These are phyloP conservation scores for Nyctalus aviator DNA, from an alignment of 2,797 vertebrate species.

Conservation along the genomic window DNA sequence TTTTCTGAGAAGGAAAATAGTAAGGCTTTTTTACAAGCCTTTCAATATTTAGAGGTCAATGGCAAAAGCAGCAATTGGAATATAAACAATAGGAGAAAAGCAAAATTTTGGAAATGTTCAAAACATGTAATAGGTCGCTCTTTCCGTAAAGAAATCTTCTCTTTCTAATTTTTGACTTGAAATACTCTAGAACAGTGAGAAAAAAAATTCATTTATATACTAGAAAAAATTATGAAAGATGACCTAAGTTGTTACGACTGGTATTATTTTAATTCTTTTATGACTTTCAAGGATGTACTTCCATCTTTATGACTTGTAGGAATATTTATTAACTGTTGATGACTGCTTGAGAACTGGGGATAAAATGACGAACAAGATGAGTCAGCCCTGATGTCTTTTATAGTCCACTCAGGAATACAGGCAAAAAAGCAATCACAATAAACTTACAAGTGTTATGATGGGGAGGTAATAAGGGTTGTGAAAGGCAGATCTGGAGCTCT, in stretches of 20 bases:
- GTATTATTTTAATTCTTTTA: slow-evolving; percentile 61
- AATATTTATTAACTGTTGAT: slow-evolving; percentile 67
- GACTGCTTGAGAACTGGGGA: slow-evolving; percentile 53
- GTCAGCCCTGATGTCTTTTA: slow-evolving; percentile 26
- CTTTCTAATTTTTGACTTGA: background rate
- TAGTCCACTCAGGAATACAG: background rate
- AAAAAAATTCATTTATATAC: background rate
- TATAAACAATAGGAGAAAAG: background rate
- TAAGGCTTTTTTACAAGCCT: background rate
- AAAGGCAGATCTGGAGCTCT: background rate
- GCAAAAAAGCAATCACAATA: background rate
- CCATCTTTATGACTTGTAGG: slow-evolving; percentile 40
- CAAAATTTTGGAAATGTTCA: background rate
- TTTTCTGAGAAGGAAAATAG: background rate
- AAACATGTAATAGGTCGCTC: background rate
- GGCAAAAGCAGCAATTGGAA: background rate
- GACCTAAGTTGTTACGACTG: slow-evolving; percentile 18
- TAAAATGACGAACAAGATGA: slow-evolving; percentile 54
- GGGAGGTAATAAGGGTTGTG: slow-evolving; percentile 8
- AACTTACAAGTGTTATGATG: background rate
- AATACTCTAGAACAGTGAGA: background rate
- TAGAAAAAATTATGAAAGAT: slow-evolving; percentile 40
- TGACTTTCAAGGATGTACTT: slow-evolving; percentile 50
- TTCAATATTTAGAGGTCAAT: background rate
- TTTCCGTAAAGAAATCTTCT: slow-evolving; percentile 29